Evolutionary conservation across 1,140 invertebrate genomes (phyloP), one percentile per base, ranked within the genome.

Genomic region (Odontomachus brunneus): DNA sequence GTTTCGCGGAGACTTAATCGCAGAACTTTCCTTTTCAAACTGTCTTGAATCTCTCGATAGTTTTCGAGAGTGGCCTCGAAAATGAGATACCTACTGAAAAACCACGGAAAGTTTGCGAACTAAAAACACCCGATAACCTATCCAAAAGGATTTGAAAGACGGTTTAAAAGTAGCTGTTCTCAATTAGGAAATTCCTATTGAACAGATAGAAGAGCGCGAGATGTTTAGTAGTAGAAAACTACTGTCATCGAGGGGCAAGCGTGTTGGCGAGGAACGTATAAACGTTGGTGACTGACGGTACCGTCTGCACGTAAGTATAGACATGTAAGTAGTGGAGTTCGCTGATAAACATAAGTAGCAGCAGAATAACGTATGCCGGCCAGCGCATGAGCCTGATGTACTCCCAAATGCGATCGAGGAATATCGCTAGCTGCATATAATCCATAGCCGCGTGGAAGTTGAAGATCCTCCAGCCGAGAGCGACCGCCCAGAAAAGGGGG

Each of bases 401-500:
- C 53, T 96, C 95, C 96, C 96, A 97, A 2, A 96, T 92, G 88
- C 96, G 97, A 95, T 98, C 97, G 89, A 97, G 96, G 92, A 97
- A 97, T 81, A 98, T 96, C 29, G 97, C 95, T 33, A 98, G 91
- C 7, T 97, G 95, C 15, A 98, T 90, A 76, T 96, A 95, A 92
- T 98, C 97, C 19, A 97, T 92, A 75, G 97, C 94, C 38, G 97
- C 96, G 90, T 98, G 97, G 0, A 97, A 96, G 91, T 98, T 97
- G 1, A 97, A 95, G 0, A 97, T 92, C 80, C 97, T 95, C 97
- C 97, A 98, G 57, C 97, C 90, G 90, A 96, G 96, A 0, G 97
- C 95, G 0, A 97, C 94, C 7, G 95, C 92, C 93, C 97, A 97
- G 87, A 97, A 97, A 33, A 96, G 95, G 0, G 95, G 94, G 2